These are phyloP conservation scores for Drosophila barbarae DNA, from an alignment of 2,888 invertebrate species.

Conservation along the genomic window DNA sequence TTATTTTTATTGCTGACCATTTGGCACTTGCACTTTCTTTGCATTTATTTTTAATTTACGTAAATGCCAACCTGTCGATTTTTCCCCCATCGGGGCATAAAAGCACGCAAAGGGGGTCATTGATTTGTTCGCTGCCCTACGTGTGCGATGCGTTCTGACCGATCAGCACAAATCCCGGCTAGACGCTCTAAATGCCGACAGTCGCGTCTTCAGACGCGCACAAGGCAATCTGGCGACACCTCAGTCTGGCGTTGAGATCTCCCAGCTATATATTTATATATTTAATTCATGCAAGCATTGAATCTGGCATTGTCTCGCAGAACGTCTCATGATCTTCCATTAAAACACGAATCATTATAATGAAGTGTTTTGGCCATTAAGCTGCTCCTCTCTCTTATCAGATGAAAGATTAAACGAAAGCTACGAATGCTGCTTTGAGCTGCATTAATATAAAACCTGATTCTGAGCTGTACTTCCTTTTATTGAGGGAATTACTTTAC, in stretches of 20 bases:
- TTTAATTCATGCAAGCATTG: slow-evolving; percentile 11
- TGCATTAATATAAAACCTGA: slow-evolving; percentile 23
- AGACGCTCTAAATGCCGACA: slow-evolving; percentile 18
- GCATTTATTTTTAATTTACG: slow-evolving; percentile 36
- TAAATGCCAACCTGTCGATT: slow-evolving; percentile 57
- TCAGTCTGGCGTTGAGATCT: slow-evolving; percentile 2
- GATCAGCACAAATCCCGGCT: slow-evolving; percentile 27
- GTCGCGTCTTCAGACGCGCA: slow-evolving; percentile 28
- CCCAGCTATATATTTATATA: slow-evolving; percentile 16
- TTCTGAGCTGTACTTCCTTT: slow-evolving; percentile 19
- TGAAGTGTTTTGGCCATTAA: slow-evolving; percentile 14
- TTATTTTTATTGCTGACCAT: slow-evolving; percentile 39
- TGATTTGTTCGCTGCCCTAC: slow-evolving; percentile 43
- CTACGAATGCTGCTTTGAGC: slow-evolving; percentile 1
- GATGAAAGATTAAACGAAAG: slow-evolving; percentile 29
- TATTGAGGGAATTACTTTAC: not conserved
- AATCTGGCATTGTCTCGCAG: slow-evolving; percentile 26
- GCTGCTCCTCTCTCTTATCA: slow-evolving; percentile 17
- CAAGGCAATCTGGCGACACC: slow-evolving; percentile 17
- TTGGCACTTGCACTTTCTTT: slow-evolving; percentile 23
- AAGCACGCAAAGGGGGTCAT: slow-evolving; percentile 55
- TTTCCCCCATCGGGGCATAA: slow-evolving; percentile 20
- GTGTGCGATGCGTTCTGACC: slow-evolving; percentile 27
- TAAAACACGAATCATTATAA: slow-evolving; percentile 19
- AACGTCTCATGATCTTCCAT: slow-evolving; percentile 8